A percentile compares a stretch with the other conserved stretches of the same genome.
Conservation (phyloP, 2,888 invertebrate genomes). For the Orthonychiurus folsomi region DNA sequence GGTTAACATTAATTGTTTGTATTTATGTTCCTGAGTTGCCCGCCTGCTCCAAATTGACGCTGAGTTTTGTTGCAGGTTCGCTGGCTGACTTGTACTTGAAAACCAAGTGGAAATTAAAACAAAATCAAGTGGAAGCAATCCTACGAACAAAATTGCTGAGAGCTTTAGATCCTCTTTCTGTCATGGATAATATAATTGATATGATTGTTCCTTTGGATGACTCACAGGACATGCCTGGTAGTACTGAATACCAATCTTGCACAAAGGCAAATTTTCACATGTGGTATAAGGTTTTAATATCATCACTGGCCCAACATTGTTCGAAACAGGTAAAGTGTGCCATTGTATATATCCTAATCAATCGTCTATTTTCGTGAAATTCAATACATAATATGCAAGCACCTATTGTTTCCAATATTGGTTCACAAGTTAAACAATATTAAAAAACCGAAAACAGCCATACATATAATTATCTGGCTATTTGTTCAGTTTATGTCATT, state of each 20-base stretch:
- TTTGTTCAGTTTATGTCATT: background rate
- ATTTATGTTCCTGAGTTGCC: too few relatives aligned
- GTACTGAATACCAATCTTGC: slow-evolving; percentile 19
- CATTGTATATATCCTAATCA: too few relatives aligned
- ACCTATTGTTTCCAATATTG: too few relatives aligned
- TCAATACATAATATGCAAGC: too few relatives aligned
- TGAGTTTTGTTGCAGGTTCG: slow-evolving; percentile 17
- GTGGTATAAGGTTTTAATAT: slow-evolving; percentile 26
- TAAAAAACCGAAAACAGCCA: too few relatives aligned
- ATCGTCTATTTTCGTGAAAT: too few relatives aligned
- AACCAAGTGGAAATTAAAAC: slow-evolving; percentile 24
- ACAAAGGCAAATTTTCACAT: slow-evolving; percentile 26
- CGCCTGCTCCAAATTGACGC: too few relatives aligned
- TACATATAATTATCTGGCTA: background rate
- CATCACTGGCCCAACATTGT: slow-evolving; percentile 19
- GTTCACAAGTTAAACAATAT: too few relatives aligned
- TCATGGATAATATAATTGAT: slow-evolving; percentile 10
- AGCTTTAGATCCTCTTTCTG: slow-evolving; percentile 16
- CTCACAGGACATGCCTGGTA: slow-evolving; percentile 10
- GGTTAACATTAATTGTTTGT: too few relatives aligned
- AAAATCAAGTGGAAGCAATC: slow-evolving; percentile 20
- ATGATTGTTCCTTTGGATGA: background rate
- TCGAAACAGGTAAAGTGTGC: slow-evolving; percentile 24
- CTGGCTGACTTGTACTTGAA: slow-evolving; percentile 19
- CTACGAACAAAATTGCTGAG: slow-evolving; percentile 25